phyloP scores from a whole-genome alignment of 2,113 vertebrate species.

The Leuciscus idus region DNA sequence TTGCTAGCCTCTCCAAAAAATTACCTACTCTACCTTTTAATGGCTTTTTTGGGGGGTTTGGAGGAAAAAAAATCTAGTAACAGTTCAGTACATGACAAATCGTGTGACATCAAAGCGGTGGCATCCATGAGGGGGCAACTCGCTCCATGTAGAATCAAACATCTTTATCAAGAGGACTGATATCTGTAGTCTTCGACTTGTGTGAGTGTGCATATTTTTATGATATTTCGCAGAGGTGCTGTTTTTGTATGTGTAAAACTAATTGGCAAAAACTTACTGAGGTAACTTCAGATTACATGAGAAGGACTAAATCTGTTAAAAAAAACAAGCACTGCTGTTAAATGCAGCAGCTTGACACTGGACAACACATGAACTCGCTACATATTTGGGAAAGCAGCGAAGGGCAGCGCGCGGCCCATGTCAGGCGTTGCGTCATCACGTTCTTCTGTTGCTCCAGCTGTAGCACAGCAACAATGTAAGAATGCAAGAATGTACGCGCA shows the following conservation, averaged over 20 bases:
- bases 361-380: conserved; percentile 3
- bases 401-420: conserved; percentile 58
- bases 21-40: no score
- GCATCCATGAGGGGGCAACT: not conserved
- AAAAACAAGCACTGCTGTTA: not conserved
- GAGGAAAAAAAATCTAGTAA: not conserved
- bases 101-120: not conserved
- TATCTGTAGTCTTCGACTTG: not conserved
- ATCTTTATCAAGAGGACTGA: not conserved
- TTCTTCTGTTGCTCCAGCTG: conserved; percentile 14
- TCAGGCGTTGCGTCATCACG: conserved; percentile 57
- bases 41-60: not conserved
- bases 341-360: not conserved
- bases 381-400: conserved; percentile 40
- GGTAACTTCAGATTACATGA: not conserved
- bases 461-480: conserved; percentile 45
- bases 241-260: not conserved
- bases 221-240: not conserved
- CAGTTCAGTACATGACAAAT: not conserved
- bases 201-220: not conserved
- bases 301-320: not conserved
- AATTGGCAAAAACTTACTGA: not conserved
- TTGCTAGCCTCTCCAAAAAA: no score
- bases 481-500: not conserved
- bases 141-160: not conserved